Evolutionary conservation across 2,113 vertebrate genomes (phyloP).

Genomic region (Thamnophis sirtalis): DNA sequence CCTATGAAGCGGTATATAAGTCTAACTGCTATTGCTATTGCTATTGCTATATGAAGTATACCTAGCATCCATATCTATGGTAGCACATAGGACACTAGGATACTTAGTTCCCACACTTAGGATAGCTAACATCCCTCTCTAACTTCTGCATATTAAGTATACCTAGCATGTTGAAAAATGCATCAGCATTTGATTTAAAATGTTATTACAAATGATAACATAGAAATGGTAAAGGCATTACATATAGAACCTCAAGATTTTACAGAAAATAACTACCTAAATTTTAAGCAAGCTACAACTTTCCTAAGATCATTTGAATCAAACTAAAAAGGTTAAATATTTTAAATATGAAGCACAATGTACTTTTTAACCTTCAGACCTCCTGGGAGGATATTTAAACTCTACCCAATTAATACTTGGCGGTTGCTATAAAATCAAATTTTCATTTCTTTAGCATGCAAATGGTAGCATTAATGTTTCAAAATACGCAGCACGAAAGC

Average conservation of each 20-base stretch:
- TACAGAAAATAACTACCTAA: constrained; percentile 37
- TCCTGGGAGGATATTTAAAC: constrained; percentile 58
- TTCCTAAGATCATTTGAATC: constrained; percentile 47
- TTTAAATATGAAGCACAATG: constrained; percentile 73
- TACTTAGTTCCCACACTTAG: neutral
- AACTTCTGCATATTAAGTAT: neutral
- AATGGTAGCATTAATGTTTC: constrained; percentile 58
- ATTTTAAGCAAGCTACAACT: constrained; percentile 44
- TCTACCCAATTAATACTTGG: constrained; percentile 69
- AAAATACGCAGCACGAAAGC: constrained; percentile 57
- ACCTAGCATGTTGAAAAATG: constrained; percentile 26
- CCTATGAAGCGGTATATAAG: too few species aligned
- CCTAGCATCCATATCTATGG: neutral
- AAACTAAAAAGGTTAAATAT: constrained; percentile 58
- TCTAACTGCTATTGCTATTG: neutral
- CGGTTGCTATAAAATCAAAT: constrained; percentile 62
- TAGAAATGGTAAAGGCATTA: constrained; percentile 35
- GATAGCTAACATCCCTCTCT: neutral
- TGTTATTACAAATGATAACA: constrained; percentile 36
- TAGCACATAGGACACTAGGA: neutral
- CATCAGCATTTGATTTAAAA: constrained; percentile 29
- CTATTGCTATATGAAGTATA: neutral
- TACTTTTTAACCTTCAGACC: constrained; percentile 69
- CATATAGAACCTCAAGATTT: constrained; percentile 38
- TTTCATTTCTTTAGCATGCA: constrained; percentile 66